Percentiles rank a stretch among this genome's conserved stretches.
phyloP scores from a whole-genome alignment of 2,888 invertebrate genomes.

The Leptogaster cylindrica region DNA sequence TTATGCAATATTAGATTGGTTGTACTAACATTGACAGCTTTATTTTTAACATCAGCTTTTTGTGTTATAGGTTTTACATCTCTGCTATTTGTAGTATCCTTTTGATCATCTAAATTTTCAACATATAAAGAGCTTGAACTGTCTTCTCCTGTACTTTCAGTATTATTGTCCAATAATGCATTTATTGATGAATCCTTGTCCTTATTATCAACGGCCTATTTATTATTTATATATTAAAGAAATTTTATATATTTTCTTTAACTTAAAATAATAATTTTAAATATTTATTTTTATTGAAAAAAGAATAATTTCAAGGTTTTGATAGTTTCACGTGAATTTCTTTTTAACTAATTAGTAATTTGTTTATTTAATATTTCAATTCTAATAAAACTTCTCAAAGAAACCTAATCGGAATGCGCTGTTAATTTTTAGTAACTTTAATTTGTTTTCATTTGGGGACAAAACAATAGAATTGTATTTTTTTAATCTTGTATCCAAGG shows the following conservation, averaged over 20 bases:
- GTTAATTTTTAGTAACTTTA: too few species aligned
- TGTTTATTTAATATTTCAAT: too few species aligned
- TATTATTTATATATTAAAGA: conserved; percentile 2
- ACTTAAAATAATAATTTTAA: background rate
- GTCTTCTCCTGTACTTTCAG: conserved; percentile 22
- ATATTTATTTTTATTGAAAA: background rate
- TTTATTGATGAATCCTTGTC: conserved; percentile 26
- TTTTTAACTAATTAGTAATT: too few species aligned
- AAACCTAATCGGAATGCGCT: too few species aligned
- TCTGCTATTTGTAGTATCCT: conserved; percentile 5
- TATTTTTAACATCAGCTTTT: conserved; percentile 4
- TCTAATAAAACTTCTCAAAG: too few species aligned
- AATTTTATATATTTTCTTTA: background rate
- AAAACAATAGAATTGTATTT: too few species aligned
- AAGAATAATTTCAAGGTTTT: too few species aligned
- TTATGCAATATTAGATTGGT: conserved; percentile 24
- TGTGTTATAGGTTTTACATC: background rate
- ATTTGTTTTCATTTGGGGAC: too few species aligned
- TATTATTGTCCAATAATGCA: conserved; percentile 13
- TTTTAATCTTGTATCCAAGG: too few species aligned
- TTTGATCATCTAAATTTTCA: conserved; percentile 19
- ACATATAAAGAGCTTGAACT: conserved; percentile 27
- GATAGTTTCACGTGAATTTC: too few species aligned
- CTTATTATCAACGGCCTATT: conserved; percentile 26
- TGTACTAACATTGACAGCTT: conserved; percentile 7